These are phyloP conservation scores for Lutjanus campechanus DNA, from an alignment of 2,797 vertebrate species.

Conservation along the genomic window DNA sequence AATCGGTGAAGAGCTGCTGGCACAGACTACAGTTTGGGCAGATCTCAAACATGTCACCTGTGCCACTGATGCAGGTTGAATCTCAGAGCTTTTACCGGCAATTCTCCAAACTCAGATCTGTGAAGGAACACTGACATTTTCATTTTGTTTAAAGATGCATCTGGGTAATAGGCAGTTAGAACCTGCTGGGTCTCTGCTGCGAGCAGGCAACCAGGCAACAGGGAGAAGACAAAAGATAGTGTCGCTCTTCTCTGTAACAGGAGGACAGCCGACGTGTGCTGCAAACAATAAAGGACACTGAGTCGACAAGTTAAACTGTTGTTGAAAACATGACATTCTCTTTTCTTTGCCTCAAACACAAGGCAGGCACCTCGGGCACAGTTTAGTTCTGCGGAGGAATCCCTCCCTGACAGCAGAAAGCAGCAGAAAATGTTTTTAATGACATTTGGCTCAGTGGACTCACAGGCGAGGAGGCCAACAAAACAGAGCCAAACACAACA, in stretches of 20 bases:
- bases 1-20: not conserved
- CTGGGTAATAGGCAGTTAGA: not conserved
- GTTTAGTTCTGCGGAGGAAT: not conserved
- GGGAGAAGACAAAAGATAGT: not conserved
- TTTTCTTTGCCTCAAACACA: not conserved
- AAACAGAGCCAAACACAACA: not conserved
- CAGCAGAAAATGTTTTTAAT: not conserved
- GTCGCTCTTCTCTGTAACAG: not conserved
- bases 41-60: not conserved
- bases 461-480: not conserved
- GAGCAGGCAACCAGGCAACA: not conserved
- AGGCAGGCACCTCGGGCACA: not conserved
- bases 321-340: not conserved
- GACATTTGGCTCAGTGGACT: not conserved
- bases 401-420: not conserved
- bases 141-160: not conserved
- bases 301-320: not conserved
- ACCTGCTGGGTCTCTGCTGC: not conserved
- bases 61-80: not conserved
- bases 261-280: constrained; percentile 14
- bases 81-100: not conserved
- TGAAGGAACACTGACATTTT: constrained; percentile 3
- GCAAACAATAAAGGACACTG: constrained; percentile 2
- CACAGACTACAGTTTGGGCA: not conserved
- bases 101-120: not conserved